Conservation (phyloP, 2,888 invertebrate species). For the Parelbella ahira region DNA sequence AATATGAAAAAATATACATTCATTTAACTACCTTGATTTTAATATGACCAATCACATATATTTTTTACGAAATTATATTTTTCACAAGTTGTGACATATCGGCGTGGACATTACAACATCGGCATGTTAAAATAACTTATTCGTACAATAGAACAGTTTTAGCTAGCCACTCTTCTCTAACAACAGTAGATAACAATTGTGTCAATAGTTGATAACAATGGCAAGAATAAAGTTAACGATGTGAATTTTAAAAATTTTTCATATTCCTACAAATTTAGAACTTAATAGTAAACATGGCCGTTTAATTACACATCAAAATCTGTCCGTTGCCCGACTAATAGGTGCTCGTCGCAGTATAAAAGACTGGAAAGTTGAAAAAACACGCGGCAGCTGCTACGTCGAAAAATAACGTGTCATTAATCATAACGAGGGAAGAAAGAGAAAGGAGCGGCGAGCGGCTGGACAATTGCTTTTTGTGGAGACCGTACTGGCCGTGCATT, state of each 20-base stretch:
- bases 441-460: constrained; percentile 56
- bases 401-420: constrained; percentile 76
- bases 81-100: no score
- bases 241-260: not conserved
- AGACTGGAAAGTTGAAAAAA: constrained; percentile 65
- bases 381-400: constrained; percentile 70
- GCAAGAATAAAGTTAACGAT: not conserved
- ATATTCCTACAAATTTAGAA: constrained; percentile 52
- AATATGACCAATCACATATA: no score
- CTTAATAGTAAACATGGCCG: no score
- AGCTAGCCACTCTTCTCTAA: no score
- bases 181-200: no score
- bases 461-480: constrained; percentile 68
- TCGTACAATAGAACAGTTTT: no score
- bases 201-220: no score
- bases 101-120: no score
- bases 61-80: no score
- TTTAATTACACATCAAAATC: constrained; percentile 57
- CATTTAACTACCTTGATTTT: no score
- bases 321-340: constrained; percentile 69
- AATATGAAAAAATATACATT: no score
- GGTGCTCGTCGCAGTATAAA: constrained; percentile 66
- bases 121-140: no score
- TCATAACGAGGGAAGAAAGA: constrained; percentile 71
- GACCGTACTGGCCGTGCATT: constrained; percentile 22